Percentiles rank a stretch among this genome's conserved stretches.
Evolutionary conservation across 1,140 invertebrate species (phyloP).

Genomic region (Diorhabda elongata): DNA sequence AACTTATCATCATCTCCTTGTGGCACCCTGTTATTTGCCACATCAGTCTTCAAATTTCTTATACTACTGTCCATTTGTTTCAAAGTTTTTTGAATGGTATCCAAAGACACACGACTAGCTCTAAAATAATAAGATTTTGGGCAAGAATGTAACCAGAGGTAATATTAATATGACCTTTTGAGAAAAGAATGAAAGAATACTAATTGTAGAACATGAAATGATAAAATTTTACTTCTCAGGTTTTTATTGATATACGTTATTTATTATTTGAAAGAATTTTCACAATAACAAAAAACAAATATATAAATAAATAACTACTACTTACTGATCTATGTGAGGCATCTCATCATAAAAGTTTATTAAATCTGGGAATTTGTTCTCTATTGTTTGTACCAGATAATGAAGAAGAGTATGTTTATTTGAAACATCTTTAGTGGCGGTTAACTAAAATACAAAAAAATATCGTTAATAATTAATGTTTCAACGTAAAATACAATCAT

Average conservation of each 20-base stretch:
- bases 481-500: too few species aligned
- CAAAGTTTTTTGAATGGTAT: slow-evolving; percentile 79
- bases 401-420: slow-evolving; percentile 91
- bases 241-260: too few species aligned
- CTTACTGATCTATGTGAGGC: slow-evolving; percentile 69
- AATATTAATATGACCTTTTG: too few species aligned
- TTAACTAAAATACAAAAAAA: slow-evolving; percentile 60
- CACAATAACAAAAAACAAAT: too few species aligned
- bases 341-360: slow-evolving; percentile 84
- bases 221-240: too few species aligned
- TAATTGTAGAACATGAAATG: too few species aligned
- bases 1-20: slow-evolving; percentile 80
- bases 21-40: slow-evolving; percentile 73
- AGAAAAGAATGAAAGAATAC: too few species aligned
- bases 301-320: slow-evolving; percentile 8
- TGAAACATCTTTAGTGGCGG: slow-evolving; percentile 90
- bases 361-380: slow-evolving; percentile 82
- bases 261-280: too few species aligned
- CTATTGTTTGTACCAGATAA: slow-evolving; percentile 84
- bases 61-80: slow-evolving; percentile 83
- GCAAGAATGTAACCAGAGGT: too few species aligned
- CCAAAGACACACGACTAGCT: slow-evolving; percentile 79
- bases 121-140: slow-evolving; percentile 39
- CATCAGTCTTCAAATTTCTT: slow-evolving; percentile 81
- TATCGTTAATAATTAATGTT: too few species aligned